A percentile compares a stretch with the other conserved stretches of the same genome.
Evolutionary conservation across 2,888 invertebrate genomes (phyloP).

Genomic region (Caenorhabditis macrosperma): DNA sequence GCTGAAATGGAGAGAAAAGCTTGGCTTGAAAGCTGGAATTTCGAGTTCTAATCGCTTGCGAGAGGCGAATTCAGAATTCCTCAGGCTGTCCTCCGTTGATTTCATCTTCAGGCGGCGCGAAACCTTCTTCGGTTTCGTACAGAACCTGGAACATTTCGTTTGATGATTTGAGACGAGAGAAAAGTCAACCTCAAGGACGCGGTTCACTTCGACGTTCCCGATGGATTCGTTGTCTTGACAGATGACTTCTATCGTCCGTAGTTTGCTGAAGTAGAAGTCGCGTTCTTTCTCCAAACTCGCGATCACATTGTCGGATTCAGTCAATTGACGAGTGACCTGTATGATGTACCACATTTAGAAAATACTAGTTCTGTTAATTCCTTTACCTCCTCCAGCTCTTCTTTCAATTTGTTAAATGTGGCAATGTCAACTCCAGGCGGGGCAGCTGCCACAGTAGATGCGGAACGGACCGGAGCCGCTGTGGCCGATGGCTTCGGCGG

Average conservation of each 20-base stretch:
- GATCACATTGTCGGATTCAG: constrained; percentile 87
- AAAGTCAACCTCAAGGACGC: constrained; percentile 83
- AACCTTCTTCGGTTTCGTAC: constrained; percentile 84
- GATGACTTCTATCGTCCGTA: constrained; percentile 96
- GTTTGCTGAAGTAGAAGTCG: constrained; percentile 99
- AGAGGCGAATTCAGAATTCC: constrained; percentile 18
- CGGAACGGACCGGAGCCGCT: constrained; percentile 40
- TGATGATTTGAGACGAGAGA: not conserved
- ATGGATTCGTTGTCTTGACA: constrained; percentile 89
- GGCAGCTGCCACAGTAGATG: constrained; percentile 52
- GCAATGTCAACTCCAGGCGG: constrained; percentile 48
- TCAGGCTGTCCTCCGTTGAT: constrained; percentile 47
- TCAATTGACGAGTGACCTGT: constrained; percentile 65
- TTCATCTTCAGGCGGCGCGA: constrained; percentile 75
- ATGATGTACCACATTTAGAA: not conserved
- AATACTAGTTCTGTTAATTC: not conserved
- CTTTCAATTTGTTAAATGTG: constrained; percentile 64
- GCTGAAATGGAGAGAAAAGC: constrained; percentile 14
- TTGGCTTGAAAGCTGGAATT: constrained; percentile 39
- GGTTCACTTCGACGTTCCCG: constrained; percentile 85
- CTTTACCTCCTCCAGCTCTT: constrained; percentile 72
- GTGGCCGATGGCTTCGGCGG: constrained; percentile 21
- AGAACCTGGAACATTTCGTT: constrained; percentile 86
- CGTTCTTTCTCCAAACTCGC: constrained; percentile 95
- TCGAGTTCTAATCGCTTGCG: not conserved